phyloP scores from a whole-genome alignment of 2,888 invertebrate species.

The Ischnus inquisitorius region DNA sequence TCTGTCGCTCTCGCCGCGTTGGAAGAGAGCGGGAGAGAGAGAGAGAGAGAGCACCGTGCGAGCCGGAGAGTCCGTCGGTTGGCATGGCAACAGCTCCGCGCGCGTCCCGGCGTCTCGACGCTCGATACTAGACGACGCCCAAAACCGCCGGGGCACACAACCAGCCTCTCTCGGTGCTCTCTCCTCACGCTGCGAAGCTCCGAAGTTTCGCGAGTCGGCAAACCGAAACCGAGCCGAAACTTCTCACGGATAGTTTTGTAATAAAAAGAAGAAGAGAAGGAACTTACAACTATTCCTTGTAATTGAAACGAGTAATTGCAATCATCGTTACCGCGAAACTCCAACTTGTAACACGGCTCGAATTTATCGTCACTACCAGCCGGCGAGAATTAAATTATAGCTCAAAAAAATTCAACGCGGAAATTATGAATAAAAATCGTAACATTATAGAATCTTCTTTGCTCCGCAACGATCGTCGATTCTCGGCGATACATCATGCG shows the following conservation, averaged over 20 bases:
- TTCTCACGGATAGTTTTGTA: constrained; percentile 13
- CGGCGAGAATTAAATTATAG: neutral
- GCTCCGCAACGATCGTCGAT: neutral
- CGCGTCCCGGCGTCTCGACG: constrained; percentile 84
- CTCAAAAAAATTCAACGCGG: neutral
- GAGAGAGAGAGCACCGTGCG: constrained; percentile 76
- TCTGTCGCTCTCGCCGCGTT: neutral
- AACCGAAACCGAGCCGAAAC: constrained; percentile 18
- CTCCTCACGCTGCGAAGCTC: constrained; percentile 61
- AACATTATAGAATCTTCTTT: neutral
- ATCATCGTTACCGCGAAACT: constrained; percentile 4
- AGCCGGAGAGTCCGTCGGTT: constrained; percentile 82
- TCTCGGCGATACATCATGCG: too few relatives aligned
- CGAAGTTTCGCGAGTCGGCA: constrained; percentile 50
- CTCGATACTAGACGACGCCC: constrained; percentile 85
- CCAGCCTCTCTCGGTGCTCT: constrained; percentile 38
- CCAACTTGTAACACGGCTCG: neutral
- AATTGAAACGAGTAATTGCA: constrained; percentile 32
- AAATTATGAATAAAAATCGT: neutral
- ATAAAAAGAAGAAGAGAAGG: neutral
- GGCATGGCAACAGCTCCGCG: constrained; percentile 84
- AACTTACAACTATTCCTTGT: neutral
- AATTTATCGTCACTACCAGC: neutral
- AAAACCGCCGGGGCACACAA: constrained; percentile 76
- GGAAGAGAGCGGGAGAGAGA: constrained; percentile 18